These are phyloP conservation scores for Sebastes iracundus DNA, from an alignment of 2,797 vertebrate genomes.

Conservation along the genomic window DNA sequence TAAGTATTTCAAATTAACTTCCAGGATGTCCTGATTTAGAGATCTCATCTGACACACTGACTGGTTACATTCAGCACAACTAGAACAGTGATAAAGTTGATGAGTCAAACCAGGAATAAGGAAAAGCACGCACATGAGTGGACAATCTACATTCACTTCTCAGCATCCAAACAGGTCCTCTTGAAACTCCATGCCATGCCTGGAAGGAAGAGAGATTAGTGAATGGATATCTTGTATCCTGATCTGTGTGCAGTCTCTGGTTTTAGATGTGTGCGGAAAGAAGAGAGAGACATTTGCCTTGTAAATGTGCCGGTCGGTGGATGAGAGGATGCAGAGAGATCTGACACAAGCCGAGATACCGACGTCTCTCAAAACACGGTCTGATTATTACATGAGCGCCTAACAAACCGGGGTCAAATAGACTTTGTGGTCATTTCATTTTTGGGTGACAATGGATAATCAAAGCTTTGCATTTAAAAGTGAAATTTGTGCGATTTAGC, in stretches of 20 bases:
- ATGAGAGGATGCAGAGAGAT: conserved; percentile 45
- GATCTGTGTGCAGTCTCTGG: conserved; percentile 27
- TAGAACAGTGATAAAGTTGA: conserved; percentile 29
- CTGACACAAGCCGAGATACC: conserved; percentile 13
- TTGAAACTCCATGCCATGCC: conserved; percentile 5
- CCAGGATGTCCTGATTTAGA: conserved; percentile 1
- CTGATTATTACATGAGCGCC: background rate
- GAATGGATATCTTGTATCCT: conserved; percentile 29
- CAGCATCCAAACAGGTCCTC: conserved; percentile 15
- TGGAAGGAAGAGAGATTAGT: conserved; percentile 52
- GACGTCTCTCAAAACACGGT: background rate
- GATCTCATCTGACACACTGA: conserved; percentile 42
- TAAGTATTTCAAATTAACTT: conserved; percentile 1
- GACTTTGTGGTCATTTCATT: background rate
- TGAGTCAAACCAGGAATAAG: conserved; percentile 67
- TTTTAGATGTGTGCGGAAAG: conserved; percentile 20
- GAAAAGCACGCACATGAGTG: conserved; percentile 12
- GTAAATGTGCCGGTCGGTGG: conserved; percentile 51
- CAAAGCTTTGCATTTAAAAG: background rate
- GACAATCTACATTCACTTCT: conserved; percentile 13
- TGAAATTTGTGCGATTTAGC: background rate
- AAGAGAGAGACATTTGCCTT: conserved; percentile 57
- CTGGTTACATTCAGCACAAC: background rate
- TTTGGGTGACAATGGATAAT: background rate
- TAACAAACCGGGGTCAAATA: background rate